These are phyloP conservation scores for Pteronotus mesoamericanus DNA, from an alignment of 2,797 vertebrate genomes.

Conservation along the genomic window DNA sequence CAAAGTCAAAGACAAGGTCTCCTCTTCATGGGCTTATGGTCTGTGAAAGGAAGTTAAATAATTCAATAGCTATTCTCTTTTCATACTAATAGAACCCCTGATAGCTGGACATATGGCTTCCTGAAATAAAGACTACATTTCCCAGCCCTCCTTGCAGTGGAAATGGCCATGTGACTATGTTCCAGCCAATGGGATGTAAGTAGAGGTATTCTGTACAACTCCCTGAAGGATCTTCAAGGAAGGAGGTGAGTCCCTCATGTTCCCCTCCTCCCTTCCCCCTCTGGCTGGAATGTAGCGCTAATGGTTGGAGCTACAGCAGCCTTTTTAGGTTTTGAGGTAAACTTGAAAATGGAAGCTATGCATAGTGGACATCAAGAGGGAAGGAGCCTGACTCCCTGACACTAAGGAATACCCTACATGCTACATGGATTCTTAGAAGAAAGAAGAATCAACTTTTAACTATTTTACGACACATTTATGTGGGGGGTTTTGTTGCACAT, in stretches of 20 bases:
- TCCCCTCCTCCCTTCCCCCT: neutral
- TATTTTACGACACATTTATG: neutral
- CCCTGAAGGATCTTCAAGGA: neutral
- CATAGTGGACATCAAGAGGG: neutral
- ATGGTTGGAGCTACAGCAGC: neutral
- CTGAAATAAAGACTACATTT: neutral
- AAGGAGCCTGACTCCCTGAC: neutral
- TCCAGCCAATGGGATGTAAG: neutral
- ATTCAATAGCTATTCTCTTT: neutral
- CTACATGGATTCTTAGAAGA: neutral
- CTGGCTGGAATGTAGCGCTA: neutral
- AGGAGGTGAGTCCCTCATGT: neutral
- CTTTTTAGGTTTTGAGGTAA: neutral
- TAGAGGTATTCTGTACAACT: neutral
- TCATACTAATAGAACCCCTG: neutral
- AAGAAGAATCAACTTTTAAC: neutral
- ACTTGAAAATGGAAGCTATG: neutral
- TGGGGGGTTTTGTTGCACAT: neutral
- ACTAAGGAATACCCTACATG: accelerated
- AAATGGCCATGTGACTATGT: neutral
- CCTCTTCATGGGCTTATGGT: neutral
- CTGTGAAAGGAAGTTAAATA: neutral
- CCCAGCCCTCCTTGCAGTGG: neutral
- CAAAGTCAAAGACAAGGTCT: neutral
- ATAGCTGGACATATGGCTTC: accelerated